Conservation (phyloP, 2,797 vertebrate genomes). For the Cottoperca gobio region DNA sequence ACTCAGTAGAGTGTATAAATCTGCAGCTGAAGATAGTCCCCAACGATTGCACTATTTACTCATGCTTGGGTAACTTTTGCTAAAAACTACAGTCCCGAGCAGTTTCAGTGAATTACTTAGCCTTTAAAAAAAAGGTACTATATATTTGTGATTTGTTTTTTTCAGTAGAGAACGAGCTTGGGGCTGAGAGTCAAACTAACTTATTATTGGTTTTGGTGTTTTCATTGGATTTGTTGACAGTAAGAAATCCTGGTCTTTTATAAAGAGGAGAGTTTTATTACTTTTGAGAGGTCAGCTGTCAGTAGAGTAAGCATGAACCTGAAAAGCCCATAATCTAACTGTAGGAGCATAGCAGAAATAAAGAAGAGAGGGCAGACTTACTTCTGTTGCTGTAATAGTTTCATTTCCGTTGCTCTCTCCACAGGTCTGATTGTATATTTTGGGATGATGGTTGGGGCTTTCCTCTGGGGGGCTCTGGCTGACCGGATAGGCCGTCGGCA, state of each 20-base stretch:
- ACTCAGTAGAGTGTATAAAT: constrained; percentile 1
- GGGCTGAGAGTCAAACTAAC: not conserved
- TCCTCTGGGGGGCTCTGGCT: constrained; percentile 96
- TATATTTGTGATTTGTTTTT: not conserved
- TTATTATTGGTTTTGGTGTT: constrained; percentile 1
- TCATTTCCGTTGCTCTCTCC: constrained; percentile 15
- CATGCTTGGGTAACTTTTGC: too few relatives aligned
- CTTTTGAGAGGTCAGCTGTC: not conserved
- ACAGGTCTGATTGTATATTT: constrained; percentile 97
- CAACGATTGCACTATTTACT: too few relatives aligned
- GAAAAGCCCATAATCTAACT: constrained; percentile 6
- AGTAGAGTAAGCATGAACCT: not conserved
- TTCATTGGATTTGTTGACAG: not conserved
- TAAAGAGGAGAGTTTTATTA: too few relatives aligned
- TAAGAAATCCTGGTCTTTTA: not conserved
- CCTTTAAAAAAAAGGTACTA: not conserved
- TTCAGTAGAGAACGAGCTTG: not conserved
- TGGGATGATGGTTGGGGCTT: constrained; percentile 99
- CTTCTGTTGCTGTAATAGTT: not conserved
- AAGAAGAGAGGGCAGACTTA: not conserved
- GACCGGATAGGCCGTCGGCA: constrained; percentile 95
- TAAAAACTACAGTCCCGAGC: not conserved
- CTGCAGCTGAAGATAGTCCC: not conserved
- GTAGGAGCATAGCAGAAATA: not conserved
- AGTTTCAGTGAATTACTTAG: not conserved